Evolutionary conservation across 2,113 vertebrate species (phyloP).

Genomic region (Petroica traversi): DNA sequence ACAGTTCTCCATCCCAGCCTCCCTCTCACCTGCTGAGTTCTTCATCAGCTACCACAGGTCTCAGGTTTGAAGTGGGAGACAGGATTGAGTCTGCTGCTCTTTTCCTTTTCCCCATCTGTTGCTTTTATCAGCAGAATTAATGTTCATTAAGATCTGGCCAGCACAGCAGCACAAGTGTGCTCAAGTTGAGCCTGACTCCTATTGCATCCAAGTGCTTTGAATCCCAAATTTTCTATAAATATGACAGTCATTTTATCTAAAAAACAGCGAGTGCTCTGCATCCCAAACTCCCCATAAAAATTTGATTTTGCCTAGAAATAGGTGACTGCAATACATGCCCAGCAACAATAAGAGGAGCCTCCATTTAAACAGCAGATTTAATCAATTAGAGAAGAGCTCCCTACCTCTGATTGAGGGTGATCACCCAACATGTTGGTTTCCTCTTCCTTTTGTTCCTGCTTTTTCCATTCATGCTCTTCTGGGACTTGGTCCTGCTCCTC

Average conservation of each 20-base stretch:
- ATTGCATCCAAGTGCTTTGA: background rate
- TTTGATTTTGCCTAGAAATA: background rate
- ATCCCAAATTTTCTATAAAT: background rate
- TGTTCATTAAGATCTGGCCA: background rate
- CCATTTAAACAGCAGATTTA: background rate
- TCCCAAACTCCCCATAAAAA: background rate
- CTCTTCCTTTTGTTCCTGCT: conserved; percentile 67
- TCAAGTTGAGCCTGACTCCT: background rate
- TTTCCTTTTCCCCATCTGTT: background rate
- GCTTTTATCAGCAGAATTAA: conserved; percentile 11
- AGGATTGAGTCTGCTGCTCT: background rate
- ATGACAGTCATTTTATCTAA: background rate
- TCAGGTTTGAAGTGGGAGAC: background rate
- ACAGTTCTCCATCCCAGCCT: background rate
- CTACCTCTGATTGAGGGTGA: conserved; percentile 53
- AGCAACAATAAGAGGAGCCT: background rate
- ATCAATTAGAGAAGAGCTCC: background rate
- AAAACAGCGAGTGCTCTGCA: background rate
- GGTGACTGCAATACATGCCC: background rate
- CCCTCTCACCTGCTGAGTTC: background rate
- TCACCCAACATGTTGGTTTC: conserved; percentile 73
- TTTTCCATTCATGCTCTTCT: conserved; percentile 78
- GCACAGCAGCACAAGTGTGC: background rate
- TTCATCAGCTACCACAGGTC: background rate
- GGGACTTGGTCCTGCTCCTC: conserved; percentile 85